Evolutionary conservation across 2,888 invertebrate species (phyloP).

Genomic region (Drepanosiphum platanoidis): DNA sequence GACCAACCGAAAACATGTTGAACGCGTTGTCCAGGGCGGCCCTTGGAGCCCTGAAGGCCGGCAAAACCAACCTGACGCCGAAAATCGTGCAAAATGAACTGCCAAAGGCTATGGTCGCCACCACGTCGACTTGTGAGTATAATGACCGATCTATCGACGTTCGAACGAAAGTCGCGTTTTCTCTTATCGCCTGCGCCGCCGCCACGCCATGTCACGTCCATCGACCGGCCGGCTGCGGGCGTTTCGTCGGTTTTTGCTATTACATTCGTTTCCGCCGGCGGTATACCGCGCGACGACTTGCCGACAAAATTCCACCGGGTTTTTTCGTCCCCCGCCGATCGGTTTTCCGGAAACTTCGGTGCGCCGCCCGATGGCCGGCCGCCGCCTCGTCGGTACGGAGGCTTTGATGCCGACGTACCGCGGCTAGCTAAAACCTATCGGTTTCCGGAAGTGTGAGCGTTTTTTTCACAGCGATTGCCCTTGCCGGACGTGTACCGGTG

Average conservation of each 20-base stretch:
- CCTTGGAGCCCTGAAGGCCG: constrained; percentile 71
- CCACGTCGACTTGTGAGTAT: constrained; percentile 71
- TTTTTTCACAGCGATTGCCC: too few species aligned
- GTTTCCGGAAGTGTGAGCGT: background rate
- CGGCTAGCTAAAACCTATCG: background rate
- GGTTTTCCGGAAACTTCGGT: background rate
- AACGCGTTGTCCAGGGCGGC: constrained; percentile 72
- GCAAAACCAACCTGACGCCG: constrained; percentile 69
- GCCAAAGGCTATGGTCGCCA: constrained; percentile 69
- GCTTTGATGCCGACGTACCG: background rate
- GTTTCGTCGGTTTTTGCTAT: background rate
- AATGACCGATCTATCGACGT: constrained; percentile 23
- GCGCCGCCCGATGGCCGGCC: background rate
- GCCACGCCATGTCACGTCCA: background rate
- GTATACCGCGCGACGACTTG: background rate
- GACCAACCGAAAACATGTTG: constrained; percentile 68
- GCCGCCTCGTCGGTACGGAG: background rate
- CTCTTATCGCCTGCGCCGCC: background rate
- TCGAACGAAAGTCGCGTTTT: background rate
- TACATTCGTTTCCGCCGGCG: background rate
- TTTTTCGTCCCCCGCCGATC: background rate
- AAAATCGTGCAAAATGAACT: constrained; percentile 69
- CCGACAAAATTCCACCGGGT: too few species aligned
- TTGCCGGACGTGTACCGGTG: too few species aligned
- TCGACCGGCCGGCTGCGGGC: background rate